phyloP scores from a whole-genome alignment of 2,888 invertebrate species.

The Horisme vitalbata region DNA sequence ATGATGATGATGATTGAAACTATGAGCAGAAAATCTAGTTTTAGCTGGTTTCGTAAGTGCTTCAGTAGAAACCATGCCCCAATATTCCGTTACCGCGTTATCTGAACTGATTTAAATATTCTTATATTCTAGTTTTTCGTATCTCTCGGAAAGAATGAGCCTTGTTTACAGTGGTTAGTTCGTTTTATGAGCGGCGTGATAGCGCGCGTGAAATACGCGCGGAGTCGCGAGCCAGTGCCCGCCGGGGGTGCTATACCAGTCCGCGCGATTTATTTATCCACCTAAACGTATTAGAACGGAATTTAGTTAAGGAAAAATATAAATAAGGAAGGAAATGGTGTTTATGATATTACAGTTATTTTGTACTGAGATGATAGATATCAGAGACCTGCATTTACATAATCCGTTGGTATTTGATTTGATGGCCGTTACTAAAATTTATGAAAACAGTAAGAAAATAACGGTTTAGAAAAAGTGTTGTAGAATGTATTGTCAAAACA shows the following conservation, averaged over 20 bases:
- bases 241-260: conserved; percentile 15
- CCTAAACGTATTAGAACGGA: conserved; percentile 6
- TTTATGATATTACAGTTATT: no score
- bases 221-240: conserved; percentile 24
- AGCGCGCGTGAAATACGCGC: conserved; percentile 26
- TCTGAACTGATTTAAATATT: conserved; percentile 35
- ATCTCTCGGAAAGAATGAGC: conserved; percentile 31
- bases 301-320: conserved; percentile 6
- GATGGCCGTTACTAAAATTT: no score
- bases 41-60: neutral
- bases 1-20: no score
- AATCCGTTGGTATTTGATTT: no score
- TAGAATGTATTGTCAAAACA: no score
- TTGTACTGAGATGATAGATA: no score
- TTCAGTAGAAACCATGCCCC: neutral
- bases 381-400: no score
- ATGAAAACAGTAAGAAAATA: no score
- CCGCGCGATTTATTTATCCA: conserved; percentile 7
- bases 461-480: no score
- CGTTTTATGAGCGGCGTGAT: conserved; percentile 35
- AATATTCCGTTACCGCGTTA: conserved; percentile 24
- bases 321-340: no score
- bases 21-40: no score
- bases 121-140: conserved; percentile 32
- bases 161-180: conserved; percentile 33